Evolutionary conservation across 2,888 invertebrate species (phyloP).

Genomic region (Lasioglossum morio): DNA sequence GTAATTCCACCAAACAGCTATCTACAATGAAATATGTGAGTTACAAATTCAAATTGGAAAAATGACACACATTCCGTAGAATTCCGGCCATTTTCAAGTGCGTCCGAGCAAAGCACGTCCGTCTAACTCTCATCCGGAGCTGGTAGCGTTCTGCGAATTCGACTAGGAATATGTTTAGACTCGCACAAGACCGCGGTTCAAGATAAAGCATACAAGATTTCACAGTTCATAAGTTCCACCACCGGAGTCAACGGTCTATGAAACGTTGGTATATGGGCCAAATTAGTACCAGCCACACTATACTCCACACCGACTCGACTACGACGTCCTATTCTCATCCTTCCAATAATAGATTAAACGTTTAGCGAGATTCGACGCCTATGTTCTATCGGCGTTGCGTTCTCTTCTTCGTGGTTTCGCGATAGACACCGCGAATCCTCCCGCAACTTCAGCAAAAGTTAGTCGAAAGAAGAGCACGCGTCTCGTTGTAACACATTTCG

Average conservation of each 20-base stretch:
- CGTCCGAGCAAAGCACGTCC: not conserved
- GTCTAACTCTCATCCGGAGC: constrained; percentile 9
- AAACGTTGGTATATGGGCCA: constrained; percentile 66
- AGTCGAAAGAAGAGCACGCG: not conserved
- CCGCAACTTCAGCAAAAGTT: not conserved
- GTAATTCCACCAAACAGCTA: not conserved
- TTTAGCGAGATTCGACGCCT: constrained; percentile 63
- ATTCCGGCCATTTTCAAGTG: not conserved
- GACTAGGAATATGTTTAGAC: not conserved
- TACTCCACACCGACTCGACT: constrained; percentile 40
- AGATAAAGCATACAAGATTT: constrained; percentile 52
- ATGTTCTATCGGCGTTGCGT: constrained; percentile 39
- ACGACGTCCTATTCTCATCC: constrained; percentile 66
- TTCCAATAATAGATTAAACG: constrained; percentile 71
- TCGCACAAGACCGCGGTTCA: not conserved
- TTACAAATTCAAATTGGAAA: not conserved
- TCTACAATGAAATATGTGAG: not conserved
- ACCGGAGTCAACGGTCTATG: constrained; percentile 64
- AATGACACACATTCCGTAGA: not conserved
- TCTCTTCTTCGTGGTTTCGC: constrained; percentile 16
- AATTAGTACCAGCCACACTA: constrained; percentile 55
- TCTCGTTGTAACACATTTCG: not conserved
- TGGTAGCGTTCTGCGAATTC: constrained; percentile 11
- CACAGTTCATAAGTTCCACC: constrained; percentile 47
- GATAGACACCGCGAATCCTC: not conserved